Evolutionary conservation across 92 coral and sea anemone genomes (phyloP), one percentile per base, ranked within the genome.

Genomic region (Epizoanthus scotinus): DNA sequence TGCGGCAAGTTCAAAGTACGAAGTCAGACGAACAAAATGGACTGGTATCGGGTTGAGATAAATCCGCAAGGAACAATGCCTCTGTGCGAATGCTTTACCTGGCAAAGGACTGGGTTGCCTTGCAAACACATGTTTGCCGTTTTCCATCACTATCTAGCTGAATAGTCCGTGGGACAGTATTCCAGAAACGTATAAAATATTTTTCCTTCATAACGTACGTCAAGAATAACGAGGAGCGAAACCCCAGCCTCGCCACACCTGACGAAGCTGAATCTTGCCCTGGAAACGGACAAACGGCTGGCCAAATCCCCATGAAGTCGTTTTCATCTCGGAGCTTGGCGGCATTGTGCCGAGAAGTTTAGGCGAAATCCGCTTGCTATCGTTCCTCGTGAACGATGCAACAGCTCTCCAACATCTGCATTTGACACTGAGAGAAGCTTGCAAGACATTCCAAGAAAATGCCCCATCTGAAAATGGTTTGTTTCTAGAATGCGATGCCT

Each of bases 61-160:
- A n/a, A n/a, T n/a, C n/a, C n/a, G n/a, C n/a, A n/a, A n/a, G n/a
- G n/a, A n/a, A n/a, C n/a, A n/a, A n/a, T n/a, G n/a, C n/a, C n/a
- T n/a, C n/a, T n/a, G n/a, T n/a, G n/a, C n/a, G n/a, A n/a, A n/a
- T n/a, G n/a, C n/a, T n/a, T n/a, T n/a, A n/a, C n/a, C n/a, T n/a
- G n/a, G n/a, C n/a, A n/a, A n/a, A n/a, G n/a, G n/a, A n/a, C n/a
- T n/a, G n/a, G n/a, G n/a, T n/a, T n/a, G n/a, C n/a, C n/a, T n/a
- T n/a, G n/a, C n/a, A n/a, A n/a, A n/a, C n/a, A n/a, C n/a, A n/a
- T 89, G 28, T 82, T 86, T 55, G 85, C 93, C 0, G 61, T 86
- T 12, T 82, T 86, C 13, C 6, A 53, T 49, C 73, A 62, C 22
- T 29, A 2, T 8, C 62, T n/a, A n/a, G n/a, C 72, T 12, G 77